phyloP scores from a whole-genome alignment of 2,888 invertebrate genomes.

The Malthinus seriepunctatus region DNA sequence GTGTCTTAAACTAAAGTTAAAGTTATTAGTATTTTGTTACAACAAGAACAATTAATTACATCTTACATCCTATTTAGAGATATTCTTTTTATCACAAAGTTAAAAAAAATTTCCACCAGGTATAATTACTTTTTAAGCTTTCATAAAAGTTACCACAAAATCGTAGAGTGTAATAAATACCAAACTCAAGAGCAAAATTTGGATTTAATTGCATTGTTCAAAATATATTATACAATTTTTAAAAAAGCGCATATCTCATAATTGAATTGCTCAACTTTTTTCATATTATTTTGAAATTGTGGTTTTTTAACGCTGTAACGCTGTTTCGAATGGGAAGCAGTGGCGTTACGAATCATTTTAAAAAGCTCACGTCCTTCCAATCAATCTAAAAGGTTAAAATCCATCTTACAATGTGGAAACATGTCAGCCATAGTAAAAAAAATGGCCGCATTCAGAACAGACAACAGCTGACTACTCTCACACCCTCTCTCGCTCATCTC shows the following conservation, averaged over 20 bases:
- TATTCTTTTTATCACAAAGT: not conserved
- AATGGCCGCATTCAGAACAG: no score
- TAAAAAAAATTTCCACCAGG: not conserved
- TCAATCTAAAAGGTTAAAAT: no score
- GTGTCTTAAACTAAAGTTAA: slow-evolving; percentile 8
- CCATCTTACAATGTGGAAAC: no score
- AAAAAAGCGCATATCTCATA: not conserved
- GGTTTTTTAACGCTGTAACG: no score
- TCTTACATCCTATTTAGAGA: slow-evolving; percentile 3
- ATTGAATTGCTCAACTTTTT: no score
- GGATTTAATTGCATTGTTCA: slow-evolving; percentile 2
- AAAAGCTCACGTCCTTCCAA: no score
- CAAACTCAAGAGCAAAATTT: not conserved
- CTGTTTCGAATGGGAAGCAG: no score
- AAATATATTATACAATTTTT: not conserved
- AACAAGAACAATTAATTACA: slow-evolving; percentile 13
- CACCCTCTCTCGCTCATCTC: no score
- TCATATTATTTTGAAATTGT: no score
- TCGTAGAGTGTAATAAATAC: not conserved
- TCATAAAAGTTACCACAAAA: not conserved
- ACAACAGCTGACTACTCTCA: no score
- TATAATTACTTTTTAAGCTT: not conserved
- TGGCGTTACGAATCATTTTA: no score
- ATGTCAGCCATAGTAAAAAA: no score
- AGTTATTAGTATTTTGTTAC: slow-evolving; percentile 7